Percentiles rank a stretch among this genome's conserved stretches.
These are phyloP conservation scores for Chromobotia macracanthus DNA, from an alignment of 2,797 vertebrate species.

Conservation along the genomic window DNA sequence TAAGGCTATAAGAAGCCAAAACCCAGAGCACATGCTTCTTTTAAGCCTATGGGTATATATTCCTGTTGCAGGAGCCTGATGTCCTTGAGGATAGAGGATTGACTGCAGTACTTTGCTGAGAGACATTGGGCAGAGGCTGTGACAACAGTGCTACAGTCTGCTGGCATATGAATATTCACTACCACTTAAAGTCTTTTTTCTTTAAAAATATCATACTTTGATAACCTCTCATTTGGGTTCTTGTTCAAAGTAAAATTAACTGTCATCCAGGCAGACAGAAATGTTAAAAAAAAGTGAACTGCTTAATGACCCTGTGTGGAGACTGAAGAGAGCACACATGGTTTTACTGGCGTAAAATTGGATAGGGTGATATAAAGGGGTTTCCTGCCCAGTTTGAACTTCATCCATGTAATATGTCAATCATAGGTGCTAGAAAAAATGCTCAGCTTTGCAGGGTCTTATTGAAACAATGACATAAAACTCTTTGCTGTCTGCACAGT, in stretches of 20 bases:
- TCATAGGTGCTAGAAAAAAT: background rate
- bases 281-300: background rate
- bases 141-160: background rate
- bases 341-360: background rate
- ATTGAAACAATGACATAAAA: background rate
- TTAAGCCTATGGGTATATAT: background rate
- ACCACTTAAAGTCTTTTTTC: background rate
- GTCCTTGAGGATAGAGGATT: background rate
- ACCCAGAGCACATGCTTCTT: background rate
- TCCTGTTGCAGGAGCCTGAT: background rate
- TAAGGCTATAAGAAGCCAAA: constrained; percentile 1
- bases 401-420: background rate
- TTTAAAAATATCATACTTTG: background rate
- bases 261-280: background rate
- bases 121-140: background rate
- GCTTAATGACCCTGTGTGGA: background rate
- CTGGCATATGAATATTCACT: background rate
- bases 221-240: background rate
- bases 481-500: background rate
- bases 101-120: constrained; percentile 2
- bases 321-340: background rate
- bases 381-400: background rate
- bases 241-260: background rate
- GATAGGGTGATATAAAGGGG: background rate
- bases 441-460: background rate